Evolutionary conservation across 1,140 invertebrate species (phyloP).

Genomic region (Mycetomoellerius zeteki): DNA sequence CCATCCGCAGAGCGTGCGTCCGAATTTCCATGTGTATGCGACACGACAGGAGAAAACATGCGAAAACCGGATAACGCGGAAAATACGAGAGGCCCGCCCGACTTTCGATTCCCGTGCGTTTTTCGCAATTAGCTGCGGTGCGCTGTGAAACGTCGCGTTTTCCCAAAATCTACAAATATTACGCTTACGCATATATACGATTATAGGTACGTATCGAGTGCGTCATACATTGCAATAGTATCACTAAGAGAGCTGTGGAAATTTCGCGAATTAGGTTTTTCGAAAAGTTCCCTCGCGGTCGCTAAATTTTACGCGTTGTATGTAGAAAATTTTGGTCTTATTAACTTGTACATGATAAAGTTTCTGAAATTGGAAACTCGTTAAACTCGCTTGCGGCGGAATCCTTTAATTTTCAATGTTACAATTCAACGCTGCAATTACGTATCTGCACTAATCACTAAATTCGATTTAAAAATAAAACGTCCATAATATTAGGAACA

Average conservation of each 20-base stretch:
- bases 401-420: conserved; percentile 27
- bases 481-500: neutral
- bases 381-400: neutral
- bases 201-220: neutral
- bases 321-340: conserved; percentile 42
- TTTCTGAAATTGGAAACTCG: conserved; percentile 4
- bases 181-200: conserved; percentile 46
- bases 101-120: conserved; percentile 56
- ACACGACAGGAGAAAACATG: conserved; percentile 48
- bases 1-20: conserved; percentile 31
- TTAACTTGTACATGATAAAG: conserved; percentile 19
- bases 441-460: neutral
- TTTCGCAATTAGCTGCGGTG: conserved; percentile 53
- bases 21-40: conserved; percentile 47
- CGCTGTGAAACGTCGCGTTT: conserved; percentile 47
- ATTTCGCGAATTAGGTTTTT: conserved; percentile 40
- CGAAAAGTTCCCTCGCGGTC: conserved; percentile 16
- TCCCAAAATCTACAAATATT: conserved; percentile 41
- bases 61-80: conserved; percentile 56
- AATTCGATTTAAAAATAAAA: neutral
- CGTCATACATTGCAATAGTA: neutral
- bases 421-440: neutral
- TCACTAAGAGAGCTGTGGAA: neutral
- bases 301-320: conserved; percentile 9
- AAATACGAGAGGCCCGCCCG: conserved; percentile 46